These are phyloP conservation scores for Apis cerana DNA, from an alignment of 1,140 invertebrate species.

Conservation along the genomic window DNA sequence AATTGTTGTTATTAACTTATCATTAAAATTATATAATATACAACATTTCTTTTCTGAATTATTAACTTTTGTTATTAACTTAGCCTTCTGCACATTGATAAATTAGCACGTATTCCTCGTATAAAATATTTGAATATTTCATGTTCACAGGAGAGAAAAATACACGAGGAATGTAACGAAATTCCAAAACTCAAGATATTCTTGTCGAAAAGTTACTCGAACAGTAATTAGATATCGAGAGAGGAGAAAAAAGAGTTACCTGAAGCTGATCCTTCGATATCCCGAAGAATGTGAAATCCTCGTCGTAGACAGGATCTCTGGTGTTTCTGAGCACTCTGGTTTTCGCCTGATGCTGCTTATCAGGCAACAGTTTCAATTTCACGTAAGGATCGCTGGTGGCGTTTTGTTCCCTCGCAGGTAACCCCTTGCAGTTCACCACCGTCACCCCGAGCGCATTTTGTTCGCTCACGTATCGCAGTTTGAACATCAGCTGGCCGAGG, in stretches of 20 bases:
- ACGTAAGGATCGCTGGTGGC: conserved; percentile 94
- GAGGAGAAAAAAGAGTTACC: conserved; percentile 67
- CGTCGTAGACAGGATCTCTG: conserved; percentile 95
- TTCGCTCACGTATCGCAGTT: conserved; percentile 92
- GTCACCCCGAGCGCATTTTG: conserved; percentile 95
- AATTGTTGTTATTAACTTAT: too few species aligned
- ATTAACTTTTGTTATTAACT: too few species aligned
- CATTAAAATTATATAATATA: too few species aligned
- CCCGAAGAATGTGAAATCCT: conserved; percentile 98
- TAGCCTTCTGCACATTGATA: too few species aligned
- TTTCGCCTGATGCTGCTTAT: conserved; percentile 97
- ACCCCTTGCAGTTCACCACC: conserved; percentile 91
- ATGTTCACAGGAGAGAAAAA: too few species aligned
- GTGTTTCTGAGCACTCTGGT: conserved; percentile 96
- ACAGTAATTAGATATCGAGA: neutral
- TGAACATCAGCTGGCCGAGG: conserved; percentile 93
- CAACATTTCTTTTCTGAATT: too few species aligned
- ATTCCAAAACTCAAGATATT: too few species aligned
- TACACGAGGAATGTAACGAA: neutral
- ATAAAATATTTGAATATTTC: too few species aligned
- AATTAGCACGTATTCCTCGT: too few species aligned
- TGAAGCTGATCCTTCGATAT: conserved; percentile 91
- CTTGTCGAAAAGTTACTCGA: neutral
- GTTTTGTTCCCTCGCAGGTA: conserved; percentile 89
- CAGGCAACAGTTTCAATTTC: conserved; percentile 95